A percentile compares a stretch with the other conserved stretches of the same genome.
phyloP scores from a whole-genome alignment of 2,888 invertebrate species.

The Leucophenga maculata region DNA sequence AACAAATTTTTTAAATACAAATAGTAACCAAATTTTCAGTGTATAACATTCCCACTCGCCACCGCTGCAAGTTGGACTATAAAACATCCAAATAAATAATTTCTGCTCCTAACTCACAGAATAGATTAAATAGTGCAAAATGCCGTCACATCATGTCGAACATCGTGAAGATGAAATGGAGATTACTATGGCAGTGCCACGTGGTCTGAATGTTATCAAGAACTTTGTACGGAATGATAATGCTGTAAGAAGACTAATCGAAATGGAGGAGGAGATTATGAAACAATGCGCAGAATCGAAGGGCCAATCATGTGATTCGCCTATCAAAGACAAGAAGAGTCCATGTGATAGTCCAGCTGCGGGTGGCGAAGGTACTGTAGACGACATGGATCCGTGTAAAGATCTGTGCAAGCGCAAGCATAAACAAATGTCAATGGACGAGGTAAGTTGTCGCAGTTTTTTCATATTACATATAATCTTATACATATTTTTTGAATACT shows the following conservation, averaged over 20 bases:
- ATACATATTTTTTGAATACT: neutral
- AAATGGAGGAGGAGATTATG: conserved; percentile 54
- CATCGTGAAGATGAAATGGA: conserved; percentile 52
- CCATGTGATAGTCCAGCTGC: conserved; percentile 43
- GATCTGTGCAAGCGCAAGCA: conserved; percentile 47
- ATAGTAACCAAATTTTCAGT: too few species aligned
- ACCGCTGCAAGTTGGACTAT: too few species aligned
- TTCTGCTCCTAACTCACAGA: too few species aligned
- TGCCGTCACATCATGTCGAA: conserved; percentile 50
- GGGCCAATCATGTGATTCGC: neutral
- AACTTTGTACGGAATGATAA: conserved; percentile 55
- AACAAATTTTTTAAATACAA: too few species aligned
- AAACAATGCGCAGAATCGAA: conserved; percentile 37
- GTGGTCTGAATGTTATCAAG: conserved; percentile 55
- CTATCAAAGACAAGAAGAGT: neutral
- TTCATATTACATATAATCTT: too few species aligned
- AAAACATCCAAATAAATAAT: too few species aligned
- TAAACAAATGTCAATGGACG: conserved; percentile 53
- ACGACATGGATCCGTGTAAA: conserved; percentile 48
- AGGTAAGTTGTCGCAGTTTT: conserved; percentile 37
- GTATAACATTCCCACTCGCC: too few species aligned
- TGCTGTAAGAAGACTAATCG: conserved; percentile 52
- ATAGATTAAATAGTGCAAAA: neutral
- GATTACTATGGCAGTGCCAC: conserved; percentile 55
- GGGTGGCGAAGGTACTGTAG: conserved; percentile 4